Evolutionary conservation across 2,113 vertebrate genomes (phyloP).

Genomic region (Macroglossus sobrinus): DNA sequence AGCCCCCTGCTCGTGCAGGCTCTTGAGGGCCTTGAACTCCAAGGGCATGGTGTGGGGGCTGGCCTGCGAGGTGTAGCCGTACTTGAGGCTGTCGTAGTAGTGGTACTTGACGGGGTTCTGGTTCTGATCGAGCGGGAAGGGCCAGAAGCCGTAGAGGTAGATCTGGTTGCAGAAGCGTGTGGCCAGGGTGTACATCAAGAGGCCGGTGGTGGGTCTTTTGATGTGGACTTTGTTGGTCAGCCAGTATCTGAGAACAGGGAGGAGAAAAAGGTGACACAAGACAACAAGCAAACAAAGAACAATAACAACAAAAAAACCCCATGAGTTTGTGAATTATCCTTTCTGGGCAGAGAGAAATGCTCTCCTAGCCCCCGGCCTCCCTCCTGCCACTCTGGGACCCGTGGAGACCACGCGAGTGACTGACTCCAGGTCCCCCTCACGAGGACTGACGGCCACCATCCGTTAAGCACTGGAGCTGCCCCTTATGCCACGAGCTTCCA

Average conservation of each 20-base stretch:
- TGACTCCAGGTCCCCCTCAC: fast-evolving
- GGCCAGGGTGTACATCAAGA: conserved; percentile 97
- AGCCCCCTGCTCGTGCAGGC: conserved; percentile 93
- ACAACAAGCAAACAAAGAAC: neutral
- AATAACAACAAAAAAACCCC: neutral
- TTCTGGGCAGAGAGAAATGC: neutral
- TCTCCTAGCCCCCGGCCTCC: neutral
- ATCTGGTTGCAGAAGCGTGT: conserved; percentile 97
- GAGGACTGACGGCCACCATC: neutral
- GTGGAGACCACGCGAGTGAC: fast-evolving
- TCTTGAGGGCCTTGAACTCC: conserved; percentile 96
- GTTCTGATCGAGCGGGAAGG: conserved; percentile 88
- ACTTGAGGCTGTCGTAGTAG: conserved; percentile 95
- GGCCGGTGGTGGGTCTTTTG: conserved; percentile 95
- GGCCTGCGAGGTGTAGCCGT: conserved; percentile 93
- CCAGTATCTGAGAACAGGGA: conserved; percentile 89
- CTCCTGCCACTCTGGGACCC: neutral
- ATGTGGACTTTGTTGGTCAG: conserved; percentile 97
- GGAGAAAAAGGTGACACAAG: neutral
- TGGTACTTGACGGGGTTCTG: conserved; percentile 95
- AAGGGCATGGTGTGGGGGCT: conserved; percentile 97
- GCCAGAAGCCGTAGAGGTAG: conserved; percentile 98
- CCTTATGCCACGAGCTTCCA: neutral
- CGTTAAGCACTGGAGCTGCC: neutral
- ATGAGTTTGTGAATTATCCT: neutral